phyloP scores from a whole-genome alignment of 2,113 vertebrate species.

The Anoplopoma fimbria region DNA sequence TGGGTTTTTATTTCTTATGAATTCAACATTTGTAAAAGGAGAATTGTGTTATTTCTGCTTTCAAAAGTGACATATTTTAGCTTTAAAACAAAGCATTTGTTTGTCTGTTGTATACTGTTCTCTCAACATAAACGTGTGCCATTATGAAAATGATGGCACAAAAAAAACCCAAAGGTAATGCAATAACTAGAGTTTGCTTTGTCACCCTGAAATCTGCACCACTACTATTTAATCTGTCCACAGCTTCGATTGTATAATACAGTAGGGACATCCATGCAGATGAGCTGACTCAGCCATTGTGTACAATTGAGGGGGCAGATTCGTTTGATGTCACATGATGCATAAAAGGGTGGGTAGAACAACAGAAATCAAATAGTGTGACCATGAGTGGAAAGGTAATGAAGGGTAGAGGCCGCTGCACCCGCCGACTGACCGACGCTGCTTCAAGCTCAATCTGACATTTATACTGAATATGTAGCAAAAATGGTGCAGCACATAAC shows the following conservation, averaged over 20 bases:
- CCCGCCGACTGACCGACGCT: conserved; percentile 1
- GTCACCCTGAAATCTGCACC: conserved; percentile 11
- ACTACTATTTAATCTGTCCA: conserved; percentile 29
- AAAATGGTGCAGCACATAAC: not conserved
- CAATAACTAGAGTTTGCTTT: conserved; percentile 31
- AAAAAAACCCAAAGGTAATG: conserved; percentile 20
- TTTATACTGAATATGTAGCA: not conserved
- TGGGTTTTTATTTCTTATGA: not conserved
- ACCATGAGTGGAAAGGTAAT: conserved; percentile 69
- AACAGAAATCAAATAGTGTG: conserved; percentile 60
- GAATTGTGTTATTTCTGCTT: not conserved
- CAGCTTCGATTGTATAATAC: conserved; percentile 42
- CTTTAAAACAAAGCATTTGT: not conserved
- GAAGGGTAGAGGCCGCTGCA: conserved; percentile 14
- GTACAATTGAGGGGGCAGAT: conserved; percentile 60
- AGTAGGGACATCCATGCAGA: conserved; percentile 34
- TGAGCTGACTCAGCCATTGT: conserved; percentile 66
- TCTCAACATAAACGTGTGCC: not conserved
- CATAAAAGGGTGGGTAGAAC: conserved; percentile 69
- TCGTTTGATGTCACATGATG: conserved; percentile 68
- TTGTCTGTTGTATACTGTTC: not conserved
- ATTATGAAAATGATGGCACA: not conserved
- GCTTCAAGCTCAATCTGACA: not conserved
- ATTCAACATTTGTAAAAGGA: not conserved
- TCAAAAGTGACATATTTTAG: not conserved